Evolutionary conservation across 2,888 invertebrate genomes (phyloP), one percentile per base, ranked within the genome.

Genomic region (Agapostemon virescens): DNA sequence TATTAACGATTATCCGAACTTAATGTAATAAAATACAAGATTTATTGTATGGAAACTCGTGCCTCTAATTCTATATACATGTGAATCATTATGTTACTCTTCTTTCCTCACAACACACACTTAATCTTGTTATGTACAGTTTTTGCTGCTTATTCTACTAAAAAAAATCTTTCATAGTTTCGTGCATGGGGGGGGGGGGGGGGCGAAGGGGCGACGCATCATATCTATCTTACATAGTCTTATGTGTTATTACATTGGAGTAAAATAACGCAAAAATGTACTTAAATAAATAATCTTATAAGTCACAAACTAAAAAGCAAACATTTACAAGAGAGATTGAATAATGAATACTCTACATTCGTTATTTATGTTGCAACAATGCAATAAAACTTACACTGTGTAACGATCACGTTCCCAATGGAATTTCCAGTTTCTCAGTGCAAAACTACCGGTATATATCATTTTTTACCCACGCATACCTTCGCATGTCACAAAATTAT

Each of bases 121-220:
- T 49, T 74, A 69, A 74, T 78, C 23, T 75, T 71, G 52, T 82
- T 84, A 87, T 83, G 64, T 86, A 87, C 86, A 86, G 63, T 71
- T 63, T 42, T 74, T 40, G 20, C 55, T 68, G 58, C 38, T 45
- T 73, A 30, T n/a, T 23, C 26, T 69, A 33, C n/a, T 20, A 69
- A 55, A 67, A 64, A 23, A 13, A 80, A 63, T 36, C 36, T 33
- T 61, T 69, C 66, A 58, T 64, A 26, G n/a, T 78, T 68, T 74
- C 5, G 49, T 2, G 13, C 49, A 49, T n/a, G n/a, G n/a, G n/a
- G n/a, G 69, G n/a, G n/a, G n/a, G n/a, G n/a, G n/a, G n/a, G n/a
- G n/a, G n/a, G n/a, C n/a, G n/a, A n/a, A n/a, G n/a, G n/a, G n/a
- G n/a, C n/a, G n/a, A n/a, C 58, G 42, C 26, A 38, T 66, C 55